Evolutionary conservation across 2,113 vertebrate genomes (phyloP).

Genomic region (Hassar affinis): DNA sequence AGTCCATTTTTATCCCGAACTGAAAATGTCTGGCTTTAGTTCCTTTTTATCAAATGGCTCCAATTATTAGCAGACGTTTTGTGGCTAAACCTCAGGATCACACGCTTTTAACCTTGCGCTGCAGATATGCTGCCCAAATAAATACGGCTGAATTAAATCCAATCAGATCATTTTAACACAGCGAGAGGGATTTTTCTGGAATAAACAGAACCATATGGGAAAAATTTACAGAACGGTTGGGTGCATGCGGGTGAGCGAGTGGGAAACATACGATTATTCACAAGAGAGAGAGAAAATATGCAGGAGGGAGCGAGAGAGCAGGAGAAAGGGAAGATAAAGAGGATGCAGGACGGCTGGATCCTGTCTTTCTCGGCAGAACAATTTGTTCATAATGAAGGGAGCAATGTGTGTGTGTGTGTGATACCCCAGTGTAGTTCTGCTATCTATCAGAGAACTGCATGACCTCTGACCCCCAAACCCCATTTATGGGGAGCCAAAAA

Average conservation of each 20-base stretch:
- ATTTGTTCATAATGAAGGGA: conserved; percentile 37
- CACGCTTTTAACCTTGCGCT: conserved; percentile 52
- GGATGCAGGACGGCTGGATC: conserved; percentile 37
- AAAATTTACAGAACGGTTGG: conserved; percentile 52
- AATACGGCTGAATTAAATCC: conserved; percentile 54
- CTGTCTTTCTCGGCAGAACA: conserved; percentile 30
- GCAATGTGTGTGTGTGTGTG: conserved; percentile 30
- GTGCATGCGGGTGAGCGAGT: neutral
- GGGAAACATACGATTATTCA: conserved; percentile 34
- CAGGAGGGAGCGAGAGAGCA: conserved; percentile 45
- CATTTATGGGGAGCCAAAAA: conserved; percentile 39
- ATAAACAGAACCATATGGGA: conserved; percentile 64
- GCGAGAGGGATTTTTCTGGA: conserved; percentile 57
- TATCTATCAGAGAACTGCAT: conserved; percentile 40
- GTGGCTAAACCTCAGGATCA: conserved; percentile 12
- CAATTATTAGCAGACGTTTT: conserved; percentile 57
- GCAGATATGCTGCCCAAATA: conserved; percentile 55
- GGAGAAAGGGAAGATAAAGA: conserved; percentile 31
- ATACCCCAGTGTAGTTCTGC: conserved; percentile 38
- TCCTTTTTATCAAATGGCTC: conserved; percentile 61
- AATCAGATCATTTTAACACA: conserved; percentile 57
- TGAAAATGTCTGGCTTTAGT: conserved; percentile 64
- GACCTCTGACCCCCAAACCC: conserved; percentile 37
- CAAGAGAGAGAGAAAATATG: conserved; percentile 13
- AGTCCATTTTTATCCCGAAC: conserved; percentile 33